Base-by-base conservation (phyloP, 2,113 vertebrate genomes). In the Orycteropus afer region DNA sequence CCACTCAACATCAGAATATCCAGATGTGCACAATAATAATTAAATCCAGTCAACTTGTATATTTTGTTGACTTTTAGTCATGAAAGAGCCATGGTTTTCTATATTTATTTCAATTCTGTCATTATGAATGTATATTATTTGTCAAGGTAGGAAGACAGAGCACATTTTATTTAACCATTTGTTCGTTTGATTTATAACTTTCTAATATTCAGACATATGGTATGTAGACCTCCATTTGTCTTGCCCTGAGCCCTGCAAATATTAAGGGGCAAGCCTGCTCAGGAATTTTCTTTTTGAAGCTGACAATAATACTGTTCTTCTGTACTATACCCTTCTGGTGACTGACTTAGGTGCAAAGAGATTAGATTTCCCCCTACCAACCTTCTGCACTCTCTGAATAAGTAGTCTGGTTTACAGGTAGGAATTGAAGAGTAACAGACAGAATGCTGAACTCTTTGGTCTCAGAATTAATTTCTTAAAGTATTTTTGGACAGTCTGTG, bases 51-150 rank as follows among this genome's bases (percentile, higher is more conserved):
- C n/a, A 67, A 18, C 20, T 11, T 37, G 74, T 73, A 42, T 78
- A 67, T 47, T 85, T 55, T n/a, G 12, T 49, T 90, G 71, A 57
- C 45, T 85, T 80, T 23, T 18, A 77, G 59, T 65, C 47, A 53
- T 47, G 37, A 12, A 93, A 76, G 17, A 88, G 84, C 1, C 42
- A 67, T 34, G 81, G n/a, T 12, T 80, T 89, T 51, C 74, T n/a
- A 59, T 34, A 57, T 51, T 20, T 42, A 73, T 92, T 90, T 87
- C 23, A n/a, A n/a, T 61, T 84, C 91, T 90, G 37, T 85, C 80
- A 82, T 71, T 77, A 55, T 71, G 55, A 49, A n/a, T 0, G 0
- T 88, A 18, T 65, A 77, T 61, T 65, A 77, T 61, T 82, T 86
- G 57, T 71, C 82, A n/a, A 53, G 42, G 53, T 0, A 65, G n/a